Evolutionary conservation across 2,113 vertebrate genomes (phyloP).

Genomic region (Poeciliopsis turrubarensis): DNA sequence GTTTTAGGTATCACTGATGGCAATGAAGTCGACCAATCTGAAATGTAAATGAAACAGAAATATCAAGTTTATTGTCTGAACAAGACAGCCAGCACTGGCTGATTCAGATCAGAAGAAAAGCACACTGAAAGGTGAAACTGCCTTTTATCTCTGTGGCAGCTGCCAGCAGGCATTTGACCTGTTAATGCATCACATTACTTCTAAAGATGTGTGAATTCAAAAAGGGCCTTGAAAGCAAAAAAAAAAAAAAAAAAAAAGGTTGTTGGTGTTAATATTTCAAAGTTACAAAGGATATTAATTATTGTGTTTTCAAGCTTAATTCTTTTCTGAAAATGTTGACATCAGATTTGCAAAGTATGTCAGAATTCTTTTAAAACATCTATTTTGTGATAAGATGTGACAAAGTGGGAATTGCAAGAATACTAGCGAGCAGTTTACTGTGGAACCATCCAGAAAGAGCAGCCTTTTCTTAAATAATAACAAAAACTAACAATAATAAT

Average conservation of each 20-base stretch:
- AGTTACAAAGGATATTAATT: background rate
- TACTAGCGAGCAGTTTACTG: background rate
- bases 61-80: slow-evolving; percentile 35
- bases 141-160: slow-evolving; percentile 31
- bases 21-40: background rate
- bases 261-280: background rate
- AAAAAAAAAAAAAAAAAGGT: background rate
- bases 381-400: background rate
- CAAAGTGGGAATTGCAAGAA: background rate
- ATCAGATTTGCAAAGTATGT: background rate
- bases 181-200: slow-evolving; percentile 29
- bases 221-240: background rate
- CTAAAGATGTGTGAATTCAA: background rate
- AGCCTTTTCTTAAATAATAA: too few species aligned
- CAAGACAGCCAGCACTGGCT: background rate
- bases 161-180: slow-evolving; percentile 20
- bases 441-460: background rate
- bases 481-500: too few species aligned
- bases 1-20: background rate
- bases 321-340: background rate
- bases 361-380: background rate
- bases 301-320: background rate
- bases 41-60: slow-evolving; percentile 3
- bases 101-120: slow-evolving; percentile 16
- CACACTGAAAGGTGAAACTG: slow-evolving; percentile 40